These are phyloP conservation scores for Ceryle rudis DNA, from an alignment of 2,797 vertebrate species.

Conservation along the genomic window DNA sequence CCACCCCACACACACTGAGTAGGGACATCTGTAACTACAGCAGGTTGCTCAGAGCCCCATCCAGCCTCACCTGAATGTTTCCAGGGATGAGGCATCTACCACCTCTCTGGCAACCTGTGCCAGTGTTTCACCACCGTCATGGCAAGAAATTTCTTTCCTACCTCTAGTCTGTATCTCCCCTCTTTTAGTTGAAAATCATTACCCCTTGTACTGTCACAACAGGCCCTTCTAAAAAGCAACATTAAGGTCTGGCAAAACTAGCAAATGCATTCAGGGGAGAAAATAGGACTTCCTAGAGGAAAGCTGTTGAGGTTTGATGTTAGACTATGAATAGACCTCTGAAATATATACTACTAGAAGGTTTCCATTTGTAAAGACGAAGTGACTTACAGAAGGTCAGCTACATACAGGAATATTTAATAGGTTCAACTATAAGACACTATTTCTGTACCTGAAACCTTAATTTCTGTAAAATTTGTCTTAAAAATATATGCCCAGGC, in stretches of 20 bases:
- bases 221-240: neutral
- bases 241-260: neutral
- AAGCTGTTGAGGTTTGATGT: neutral
- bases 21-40: neutral
- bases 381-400: neutral
- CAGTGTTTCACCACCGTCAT: rapidly evolving
- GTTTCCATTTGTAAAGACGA: neutral
- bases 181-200: rapidly evolving
- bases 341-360: neutral
- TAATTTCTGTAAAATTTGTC: neutral
- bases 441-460: neutral
- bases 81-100: rapidly evolving
- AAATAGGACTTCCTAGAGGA: neutral
- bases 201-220: no score
- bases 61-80: rapidly evolving
- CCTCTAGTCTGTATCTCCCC: rapidly evolving
- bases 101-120: rapidly evolving
- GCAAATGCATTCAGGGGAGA: neutral
- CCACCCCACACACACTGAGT: rapidly evolving
- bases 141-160: rapidly evolving
- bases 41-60: rapidly evolving
- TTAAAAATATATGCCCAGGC: neutral
- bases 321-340: neutral
- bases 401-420: neutral
- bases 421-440: neutral